Conservation (phyloP, 2,797 vertebrate genomes). For the Chelonia mydas region DNA sequence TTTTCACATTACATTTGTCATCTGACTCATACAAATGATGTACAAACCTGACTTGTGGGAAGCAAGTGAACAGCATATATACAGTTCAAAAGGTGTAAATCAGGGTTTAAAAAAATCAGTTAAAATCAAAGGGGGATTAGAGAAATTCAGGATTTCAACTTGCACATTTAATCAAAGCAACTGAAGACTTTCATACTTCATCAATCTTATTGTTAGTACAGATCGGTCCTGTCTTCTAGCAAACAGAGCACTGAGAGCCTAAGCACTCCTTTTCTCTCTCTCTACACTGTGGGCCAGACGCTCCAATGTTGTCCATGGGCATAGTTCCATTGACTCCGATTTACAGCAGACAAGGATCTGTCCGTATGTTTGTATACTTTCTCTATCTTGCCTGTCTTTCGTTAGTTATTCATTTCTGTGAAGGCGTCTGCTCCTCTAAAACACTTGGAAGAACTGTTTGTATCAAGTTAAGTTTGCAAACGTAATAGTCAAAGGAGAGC, state of each 20-base stretch:
- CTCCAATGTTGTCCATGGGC: not conserved
- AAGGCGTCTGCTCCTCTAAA: not conserved
- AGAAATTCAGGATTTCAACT: not conserved
- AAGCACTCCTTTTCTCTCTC: no score
- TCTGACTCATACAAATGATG: not conserved
- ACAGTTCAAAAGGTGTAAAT: not conserved
- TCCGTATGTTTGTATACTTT: not conserved
- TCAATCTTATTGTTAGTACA: not conserved
- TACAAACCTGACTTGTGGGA: not conserved
- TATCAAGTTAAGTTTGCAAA: not conserved
- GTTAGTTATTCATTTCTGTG: not conserved
- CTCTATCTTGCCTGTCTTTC: not conserved
- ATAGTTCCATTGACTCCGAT: not conserved
- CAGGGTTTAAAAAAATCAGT: not conserved
- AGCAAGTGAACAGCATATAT: not conserved
- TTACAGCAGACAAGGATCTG: not conserved
- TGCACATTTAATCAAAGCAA: not conserved
- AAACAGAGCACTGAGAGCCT: not conserved
- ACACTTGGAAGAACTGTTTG: not conserved
- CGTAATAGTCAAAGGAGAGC: not conserved
- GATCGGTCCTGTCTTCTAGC: not conserved
- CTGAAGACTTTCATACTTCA: not conserved
- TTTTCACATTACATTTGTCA: not conserved
- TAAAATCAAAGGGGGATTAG: not conserved
- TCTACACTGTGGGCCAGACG: not conserved